phyloP scores from a whole-genome alignment of 1,140 invertebrate genomes.

The Vanessa tameamea region DNA sequence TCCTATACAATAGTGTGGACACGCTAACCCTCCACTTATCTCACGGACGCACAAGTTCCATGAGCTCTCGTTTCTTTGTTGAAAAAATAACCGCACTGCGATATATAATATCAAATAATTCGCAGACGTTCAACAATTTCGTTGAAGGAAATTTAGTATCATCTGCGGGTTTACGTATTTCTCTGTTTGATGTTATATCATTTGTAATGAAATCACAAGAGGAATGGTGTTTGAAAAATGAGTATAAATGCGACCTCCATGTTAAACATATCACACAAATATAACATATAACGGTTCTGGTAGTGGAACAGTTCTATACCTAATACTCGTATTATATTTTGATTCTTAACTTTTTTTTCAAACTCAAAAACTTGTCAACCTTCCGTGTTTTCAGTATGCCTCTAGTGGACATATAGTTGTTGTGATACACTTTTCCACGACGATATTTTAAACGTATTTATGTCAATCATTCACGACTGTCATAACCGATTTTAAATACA shows the following conservation, averaged over 20 bases:
- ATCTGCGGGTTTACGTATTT: background rate
- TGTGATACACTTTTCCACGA: too few species aligned
- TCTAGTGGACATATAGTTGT: too few species aligned
- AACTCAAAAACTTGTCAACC: too few species aligned
- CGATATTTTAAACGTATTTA: too few species aligned
- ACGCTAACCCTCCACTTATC: slow-evolving; percentile 53
- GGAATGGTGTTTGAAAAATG: background rate
- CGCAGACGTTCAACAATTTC: background rate
- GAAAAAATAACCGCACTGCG: slow-evolving; percentile 28
- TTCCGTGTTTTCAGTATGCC: too few species aligned
- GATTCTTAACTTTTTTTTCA: too few species aligned
- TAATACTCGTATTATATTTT: too few species aligned
- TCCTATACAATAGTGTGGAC: slow-evolving; percentile 41
- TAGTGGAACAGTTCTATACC: too few species aligned
- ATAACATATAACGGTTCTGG: too few species aligned
- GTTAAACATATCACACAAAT: too few species aligned
- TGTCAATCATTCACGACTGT: too few species aligned
- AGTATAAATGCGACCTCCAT: background rate
- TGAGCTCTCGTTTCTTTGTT: slow-evolving; percentile 5
- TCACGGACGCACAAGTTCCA: slow-evolving; percentile 17
- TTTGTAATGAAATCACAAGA: background rate
- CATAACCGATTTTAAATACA: too few species aligned
- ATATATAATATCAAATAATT: slow-evolving; percentile 3
- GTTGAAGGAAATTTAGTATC: background rate
- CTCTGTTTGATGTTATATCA: background rate